Evolutionary conservation across 2,113 vertebrate species (phyloP).

Genomic region (Leptobrachium ailaonicum): DNA sequence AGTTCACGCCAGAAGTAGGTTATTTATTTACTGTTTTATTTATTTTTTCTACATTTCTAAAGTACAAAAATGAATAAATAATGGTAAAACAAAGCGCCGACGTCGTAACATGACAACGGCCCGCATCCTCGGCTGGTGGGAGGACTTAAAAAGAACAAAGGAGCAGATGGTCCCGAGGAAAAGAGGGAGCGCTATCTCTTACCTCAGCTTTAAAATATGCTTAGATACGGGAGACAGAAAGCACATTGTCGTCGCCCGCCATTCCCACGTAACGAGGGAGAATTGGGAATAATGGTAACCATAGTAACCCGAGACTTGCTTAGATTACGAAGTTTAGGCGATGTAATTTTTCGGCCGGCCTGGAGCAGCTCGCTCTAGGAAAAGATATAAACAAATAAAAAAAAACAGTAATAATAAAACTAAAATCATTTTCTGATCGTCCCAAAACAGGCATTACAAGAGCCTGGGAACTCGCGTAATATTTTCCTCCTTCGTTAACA

Average conservation of each 20-base stretch:
- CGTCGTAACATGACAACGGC: slow-evolving; percentile 34
- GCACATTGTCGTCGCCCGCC: slow-evolving; percentile 39
- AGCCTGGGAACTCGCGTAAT: slow-evolving; percentile 1
- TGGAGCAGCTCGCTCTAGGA: slow-evolving; percentile 35
- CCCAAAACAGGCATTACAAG: not conserved
- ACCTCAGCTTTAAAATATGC: slow-evolving; percentile 43
- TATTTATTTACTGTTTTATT: not conserved
- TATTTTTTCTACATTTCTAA: slow-evolving; percentile 17
- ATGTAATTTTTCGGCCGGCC: slow-evolving; percentile 44
- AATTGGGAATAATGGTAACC: slow-evolving; percentile 47
- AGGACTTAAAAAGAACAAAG: slow-evolving; percentile 35
- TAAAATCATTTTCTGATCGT: not conserved
- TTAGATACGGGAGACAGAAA: slow-evolving; percentile 47
- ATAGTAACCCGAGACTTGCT: slow-evolving; percentile 44
- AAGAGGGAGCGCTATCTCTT: slow-evolving; percentile 28
- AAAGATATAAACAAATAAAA: slow-evolving; percentile 21
- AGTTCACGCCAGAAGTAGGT: too few species aligned
- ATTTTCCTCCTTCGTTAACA: slow-evolving; percentile 1
- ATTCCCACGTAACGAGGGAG: slow-evolving; percentile 40
- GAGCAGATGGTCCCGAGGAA: slow-evolving; percentile 44
- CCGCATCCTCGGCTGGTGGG: slow-evolving; percentile 21
- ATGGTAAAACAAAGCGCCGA: not conserved
- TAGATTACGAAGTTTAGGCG: slow-evolving; percentile 49
- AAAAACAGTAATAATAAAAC: slow-evolving; percentile 8
- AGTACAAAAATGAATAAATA: slow-evolving; percentile 19